phyloP scores from a whole-genome alignment of 37 sponge, comb jelly and placozoan species.

The Haliclona indistincta region DNA sequence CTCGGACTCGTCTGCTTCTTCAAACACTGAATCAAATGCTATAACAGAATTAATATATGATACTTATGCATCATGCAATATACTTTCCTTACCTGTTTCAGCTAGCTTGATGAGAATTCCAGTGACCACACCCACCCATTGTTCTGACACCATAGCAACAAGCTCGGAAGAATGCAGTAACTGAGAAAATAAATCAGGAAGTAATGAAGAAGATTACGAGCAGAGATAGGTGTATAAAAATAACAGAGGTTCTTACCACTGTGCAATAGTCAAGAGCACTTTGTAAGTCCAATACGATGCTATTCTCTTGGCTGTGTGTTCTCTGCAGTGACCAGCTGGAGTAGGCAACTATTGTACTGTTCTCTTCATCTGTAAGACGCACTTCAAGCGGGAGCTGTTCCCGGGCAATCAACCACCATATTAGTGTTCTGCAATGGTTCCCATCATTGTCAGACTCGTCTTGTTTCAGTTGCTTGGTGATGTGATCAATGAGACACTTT shows the following conservation, averaged over 20 bases:
- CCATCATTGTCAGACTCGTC: too few relatives aligned
- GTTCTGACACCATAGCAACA: background rate
- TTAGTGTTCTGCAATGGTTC: too few relatives aligned
- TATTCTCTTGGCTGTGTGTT: background rate
- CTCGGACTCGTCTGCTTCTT: too few relatives aligned
- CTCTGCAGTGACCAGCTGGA: background rate
- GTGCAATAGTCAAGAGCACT: constrained; percentile 39
- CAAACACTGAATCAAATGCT: background rate
- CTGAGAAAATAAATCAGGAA: too few relatives aligned
- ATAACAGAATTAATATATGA: background rate
- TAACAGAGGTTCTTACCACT: constrained; percentile 21
- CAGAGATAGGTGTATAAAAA: background rate
- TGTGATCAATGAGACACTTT: too few relatives aligned
- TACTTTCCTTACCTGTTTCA: background rate
- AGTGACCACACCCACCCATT: background rate
- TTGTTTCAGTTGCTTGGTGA: too few relatives aligned
- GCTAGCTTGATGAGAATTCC: background rate
- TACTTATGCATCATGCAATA: background rate
- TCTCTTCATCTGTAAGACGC: constrained; percentile 2
- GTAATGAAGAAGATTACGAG: too few relatives aligned
- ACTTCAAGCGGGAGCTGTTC: constrained; percentile 18
- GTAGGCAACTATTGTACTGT: background rate
- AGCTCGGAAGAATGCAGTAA: background rate
- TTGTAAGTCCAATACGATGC: constrained; percentile 5
- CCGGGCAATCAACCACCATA: constrained; percentile 17